A percentile compares a stretch with the other conserved stretches of the same genome.
phyloP scores from a whole-genome alignment of 2,888 invertebrate species.

The Diaprepes abbreviatus region DNA sequence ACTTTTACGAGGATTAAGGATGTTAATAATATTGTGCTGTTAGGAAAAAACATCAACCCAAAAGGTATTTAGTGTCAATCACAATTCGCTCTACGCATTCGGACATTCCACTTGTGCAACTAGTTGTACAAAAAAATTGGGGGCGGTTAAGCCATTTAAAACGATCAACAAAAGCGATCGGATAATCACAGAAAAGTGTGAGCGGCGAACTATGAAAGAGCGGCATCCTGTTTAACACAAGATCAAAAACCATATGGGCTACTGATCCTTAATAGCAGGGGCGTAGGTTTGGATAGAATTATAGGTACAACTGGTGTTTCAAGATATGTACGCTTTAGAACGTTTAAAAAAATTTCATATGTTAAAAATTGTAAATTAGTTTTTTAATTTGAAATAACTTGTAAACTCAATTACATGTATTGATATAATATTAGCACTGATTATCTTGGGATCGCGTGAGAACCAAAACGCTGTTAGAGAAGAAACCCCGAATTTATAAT shows the following conservation, averaged over 20 bases:
- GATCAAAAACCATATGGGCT: constrained; percentile 54
- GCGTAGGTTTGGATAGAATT: constrained; percentile 17
- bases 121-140: constrained; percentile 56
- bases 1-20: background rate
- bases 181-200: constrained; percentile 51
- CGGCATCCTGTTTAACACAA: constrained; percentile 57
- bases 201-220: constrained; percentile 56
- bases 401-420: no score
- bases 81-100: constrained; percentile 53
- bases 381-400: no score
- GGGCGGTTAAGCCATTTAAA: constrained; percentile 67
- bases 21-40: constrained; percentile 9
- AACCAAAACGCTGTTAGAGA: no score
- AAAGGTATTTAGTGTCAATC: constrained; percentile 54
- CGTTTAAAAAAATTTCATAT: no score
- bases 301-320: no score
- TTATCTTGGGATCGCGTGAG: no score
- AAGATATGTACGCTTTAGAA: no score
- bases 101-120: constrained; percentile 61
- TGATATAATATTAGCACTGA: no score
- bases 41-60: constrained; percentile 35
- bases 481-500: no score
- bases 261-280: constrained; percentile 47
- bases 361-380: no score
- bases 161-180: constrained; percentile 56